Percentiles rank a stretch among this genome's conserved stretches.
These are phyloP conservation scores for Balearica regulorum DNA, from an alignment of 2,797 vertebrate species.

Conservation along the genomic window DNA sequence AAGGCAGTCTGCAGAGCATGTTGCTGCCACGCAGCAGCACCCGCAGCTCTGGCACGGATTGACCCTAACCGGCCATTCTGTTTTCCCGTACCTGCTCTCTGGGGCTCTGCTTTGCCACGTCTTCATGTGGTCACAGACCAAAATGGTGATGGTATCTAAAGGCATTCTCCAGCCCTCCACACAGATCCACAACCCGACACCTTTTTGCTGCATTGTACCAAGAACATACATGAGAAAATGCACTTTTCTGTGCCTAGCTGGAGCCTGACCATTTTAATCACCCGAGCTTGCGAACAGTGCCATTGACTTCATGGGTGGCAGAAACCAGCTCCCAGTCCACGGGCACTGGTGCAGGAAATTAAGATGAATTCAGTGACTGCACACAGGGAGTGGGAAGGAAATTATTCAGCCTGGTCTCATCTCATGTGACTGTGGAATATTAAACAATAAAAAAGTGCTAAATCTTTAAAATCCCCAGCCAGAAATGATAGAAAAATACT, in stretches of 20 bases:
- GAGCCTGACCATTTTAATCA: neutral
- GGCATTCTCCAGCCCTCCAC: neutral
- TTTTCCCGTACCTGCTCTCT: neutral
- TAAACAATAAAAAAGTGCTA: neutral
- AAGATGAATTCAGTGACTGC: neutral
- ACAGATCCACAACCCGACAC: neutral
- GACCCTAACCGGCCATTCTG: too few relatives aligned
- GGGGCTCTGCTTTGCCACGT: accelerated
- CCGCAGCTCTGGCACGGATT: neutral
- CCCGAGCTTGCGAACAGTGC: neutral
- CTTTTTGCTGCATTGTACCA: neutral
- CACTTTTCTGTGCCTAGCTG: neutral
- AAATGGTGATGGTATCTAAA: neutral
- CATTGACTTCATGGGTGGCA: neutral
- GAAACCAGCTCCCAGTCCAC: neutral
- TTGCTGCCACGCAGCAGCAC: neutral
- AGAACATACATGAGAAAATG: neutral
- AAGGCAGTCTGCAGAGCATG: neutral
- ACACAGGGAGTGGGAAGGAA: neutral
- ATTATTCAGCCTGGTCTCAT: neutral
- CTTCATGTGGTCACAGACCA: neutral
- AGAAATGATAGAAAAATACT: neutral
- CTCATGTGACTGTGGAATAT: neutral
- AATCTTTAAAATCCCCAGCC: neutral
- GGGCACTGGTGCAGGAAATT: slow-evolving; percentile 45